Percentiles rank a stretch among this genome's conserved stretches.
These are phyloP conservation scores for Chloroclystis v-ata DNA, from an alignment of 2,888 invertebrate genomes.

Conservation along the genomic window DNA sequence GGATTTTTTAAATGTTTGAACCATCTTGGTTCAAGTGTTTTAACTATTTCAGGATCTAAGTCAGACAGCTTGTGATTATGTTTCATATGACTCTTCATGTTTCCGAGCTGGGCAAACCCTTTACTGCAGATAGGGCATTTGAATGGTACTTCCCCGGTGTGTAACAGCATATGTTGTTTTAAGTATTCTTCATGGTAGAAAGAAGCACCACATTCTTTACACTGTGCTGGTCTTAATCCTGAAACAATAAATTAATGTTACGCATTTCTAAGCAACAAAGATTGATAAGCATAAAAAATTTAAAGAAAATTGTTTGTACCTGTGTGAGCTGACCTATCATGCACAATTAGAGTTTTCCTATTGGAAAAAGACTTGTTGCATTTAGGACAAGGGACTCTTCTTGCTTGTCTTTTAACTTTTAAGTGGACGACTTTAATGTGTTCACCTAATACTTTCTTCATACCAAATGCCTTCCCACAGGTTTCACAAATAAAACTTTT, in stretches of 20 bases:
- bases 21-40: conserved; percentile 62
- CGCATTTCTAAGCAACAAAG: too few relatives aligned
- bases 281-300: too few relatives aligned
- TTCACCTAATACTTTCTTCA: background rate
- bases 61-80: conserved; percentile 63
- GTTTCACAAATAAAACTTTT: conserved; percentile 54
- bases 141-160: conserved; percentile 72
- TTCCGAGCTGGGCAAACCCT: conserved; percentile 68
- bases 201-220: conserved; percentile 56
- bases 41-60: conserved; percentile 50
- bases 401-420: conserved; percentile 38
- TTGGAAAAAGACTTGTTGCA: background rate
- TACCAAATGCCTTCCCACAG: conserved; percentile 40
- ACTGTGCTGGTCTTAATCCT: conserved; percentile 68
- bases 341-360: background rate
- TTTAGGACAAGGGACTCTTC: conserved; percentile 26
- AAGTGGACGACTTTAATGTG: background rate
- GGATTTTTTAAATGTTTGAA: conserved; percentile 53
- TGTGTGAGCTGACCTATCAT: conserved; percentile 2
- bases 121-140: conserved; percentile 69
- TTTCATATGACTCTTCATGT: conserved; percentile 68
- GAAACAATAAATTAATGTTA: conserved; percentile 38
- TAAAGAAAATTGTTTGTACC: background rate
- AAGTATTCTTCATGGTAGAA: conserved; percentile 69
- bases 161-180: conserved; percentile 68